Percentiles rank a stretch among this genome's conserved stretches.
These are phyloP conservation scores for Mythimna impura DNA, from an alignment of 2,888 invertebrate genomes.

Conservation along the genomic window DNA sequence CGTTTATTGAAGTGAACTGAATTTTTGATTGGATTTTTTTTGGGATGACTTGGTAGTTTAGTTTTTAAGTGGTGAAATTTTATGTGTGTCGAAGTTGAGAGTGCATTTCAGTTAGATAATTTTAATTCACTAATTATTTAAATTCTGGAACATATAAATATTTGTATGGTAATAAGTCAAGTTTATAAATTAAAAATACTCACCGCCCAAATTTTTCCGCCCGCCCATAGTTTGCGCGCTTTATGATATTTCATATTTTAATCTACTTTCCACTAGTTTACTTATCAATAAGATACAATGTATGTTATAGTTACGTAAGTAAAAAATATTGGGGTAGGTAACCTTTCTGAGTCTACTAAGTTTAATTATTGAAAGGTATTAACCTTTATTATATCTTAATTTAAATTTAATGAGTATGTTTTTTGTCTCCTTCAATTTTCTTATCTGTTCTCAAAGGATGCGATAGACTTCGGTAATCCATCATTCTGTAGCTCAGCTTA, in stretches of 20 bases:
- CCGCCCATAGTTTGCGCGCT: constrained; percentile 17
- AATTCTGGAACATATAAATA: not conserved
- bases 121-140: no score
- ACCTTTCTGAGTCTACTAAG: not conserved
- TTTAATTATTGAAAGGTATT: not conserved
- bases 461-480: constrained; percentile 12
- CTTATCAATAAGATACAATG: no score
- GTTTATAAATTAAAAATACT: not conserved
- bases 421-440: not conserved
- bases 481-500: not conserved
- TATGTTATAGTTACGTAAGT: not conserved
- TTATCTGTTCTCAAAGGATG: constrained; percentile 6
- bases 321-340: not conserved
- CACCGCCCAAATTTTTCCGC: constrained; percentile 16
- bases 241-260: not conserved
- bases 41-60: not conserved
- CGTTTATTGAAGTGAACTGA: constrained; percentile 48
- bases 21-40: constrained; percentile 4
- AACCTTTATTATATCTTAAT: not conserved
- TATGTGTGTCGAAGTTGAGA: constrained; percentile 2
- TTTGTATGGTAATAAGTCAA: no score
- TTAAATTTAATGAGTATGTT: not conserved
- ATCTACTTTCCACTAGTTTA: no score
- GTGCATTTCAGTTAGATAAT: constrained; percentile 5
- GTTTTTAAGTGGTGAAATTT: constrained; percentile 18